Percentiles rank a stretch among this genome's conserved stretches.
These are phyloP conservation scores for Ivindomyrus marchei DNA, from an alignment of 2,113 vertebrate genomes.

Conservation along the genomic window DNA sequence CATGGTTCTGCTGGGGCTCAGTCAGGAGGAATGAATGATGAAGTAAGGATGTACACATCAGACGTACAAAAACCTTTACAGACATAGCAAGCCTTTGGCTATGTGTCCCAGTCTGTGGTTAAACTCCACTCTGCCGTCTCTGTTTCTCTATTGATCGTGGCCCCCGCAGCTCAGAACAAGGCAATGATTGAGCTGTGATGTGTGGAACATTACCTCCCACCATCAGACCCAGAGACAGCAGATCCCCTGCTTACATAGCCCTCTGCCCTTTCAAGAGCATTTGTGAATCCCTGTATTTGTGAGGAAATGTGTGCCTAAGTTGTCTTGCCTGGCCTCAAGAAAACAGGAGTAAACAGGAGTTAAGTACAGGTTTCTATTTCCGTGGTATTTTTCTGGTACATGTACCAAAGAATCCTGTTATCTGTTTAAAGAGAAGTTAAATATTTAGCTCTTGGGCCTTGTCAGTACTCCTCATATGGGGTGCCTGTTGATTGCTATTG, in stretches of 20 bases:
- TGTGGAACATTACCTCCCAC: not conserved
- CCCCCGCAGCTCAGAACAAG: not conserved
- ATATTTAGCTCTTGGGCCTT: not conserved
- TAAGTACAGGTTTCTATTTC: not conserved
- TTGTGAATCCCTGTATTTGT: not conserved
- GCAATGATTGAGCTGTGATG: not conserved
- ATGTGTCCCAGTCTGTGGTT: not conserved
- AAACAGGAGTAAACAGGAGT: not conserved
- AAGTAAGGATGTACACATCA: not conserved
- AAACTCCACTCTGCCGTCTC: not conserved
- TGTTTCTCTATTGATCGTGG: not conserved
- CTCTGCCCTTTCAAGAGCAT: not conserved
- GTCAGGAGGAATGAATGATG: not conserved
- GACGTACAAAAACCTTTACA: not conserved
- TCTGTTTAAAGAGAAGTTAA: not conserved
- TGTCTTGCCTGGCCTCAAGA: not conserved
- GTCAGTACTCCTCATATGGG: not conserved
- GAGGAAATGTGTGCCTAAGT: not conserved
- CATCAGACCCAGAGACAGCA: not conserved
- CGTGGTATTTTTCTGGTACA: not conserved
- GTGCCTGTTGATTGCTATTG: not conserved
- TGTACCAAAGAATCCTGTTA: not conserved
- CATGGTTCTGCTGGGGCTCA: not conserved
- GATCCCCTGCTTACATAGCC: not conserved
- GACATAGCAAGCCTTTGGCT: not conserved